phyloP scores from a whole-genome alignment of 1,140 invertebrate genomes.

The Trichonephila inaurata region DNA sequence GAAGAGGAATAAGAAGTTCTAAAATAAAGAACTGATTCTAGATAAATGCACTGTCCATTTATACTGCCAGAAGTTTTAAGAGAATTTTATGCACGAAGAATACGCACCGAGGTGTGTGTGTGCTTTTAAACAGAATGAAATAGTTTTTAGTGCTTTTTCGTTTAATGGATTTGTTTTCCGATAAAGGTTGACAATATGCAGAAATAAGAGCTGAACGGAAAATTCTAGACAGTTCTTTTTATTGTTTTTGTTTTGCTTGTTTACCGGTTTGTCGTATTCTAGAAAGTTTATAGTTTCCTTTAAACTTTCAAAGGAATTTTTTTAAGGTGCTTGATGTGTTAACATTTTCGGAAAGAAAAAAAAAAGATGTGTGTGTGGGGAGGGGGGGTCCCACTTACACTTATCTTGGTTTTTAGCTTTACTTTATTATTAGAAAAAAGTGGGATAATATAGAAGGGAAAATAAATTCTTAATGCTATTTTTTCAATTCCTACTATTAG shows the following conservation, averaged over 20 bases:
- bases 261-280: neutral
- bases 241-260: neutral
- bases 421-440: too few relatives aligned
- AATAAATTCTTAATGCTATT: too few relatives aligned
- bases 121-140: neutral
- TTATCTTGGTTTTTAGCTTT: too few relatives aligned
- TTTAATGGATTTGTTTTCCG: neutral
- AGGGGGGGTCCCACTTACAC: too few relatives aligned
- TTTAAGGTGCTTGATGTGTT: too few relatives aligned
- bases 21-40: neutral
- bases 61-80: neutral
- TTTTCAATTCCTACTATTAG: too few relatives aligned
- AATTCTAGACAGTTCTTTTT: neutral
- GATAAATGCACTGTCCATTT: neutral
- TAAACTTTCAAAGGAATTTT: neutral
- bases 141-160: neutral
- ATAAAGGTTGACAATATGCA: neutral
- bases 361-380: too few relatives aligned
- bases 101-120: neutral
- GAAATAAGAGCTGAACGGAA: neutral
- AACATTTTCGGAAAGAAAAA: too few relatives aligned
- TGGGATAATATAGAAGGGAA: too few relatives aligned
- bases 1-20: neutral
- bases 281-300: neutral
- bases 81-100: neutral